phyloP scores from a whole-genome alignment of 1,140 invertebrate species.

The Globodera rostochiensis region DNA sequence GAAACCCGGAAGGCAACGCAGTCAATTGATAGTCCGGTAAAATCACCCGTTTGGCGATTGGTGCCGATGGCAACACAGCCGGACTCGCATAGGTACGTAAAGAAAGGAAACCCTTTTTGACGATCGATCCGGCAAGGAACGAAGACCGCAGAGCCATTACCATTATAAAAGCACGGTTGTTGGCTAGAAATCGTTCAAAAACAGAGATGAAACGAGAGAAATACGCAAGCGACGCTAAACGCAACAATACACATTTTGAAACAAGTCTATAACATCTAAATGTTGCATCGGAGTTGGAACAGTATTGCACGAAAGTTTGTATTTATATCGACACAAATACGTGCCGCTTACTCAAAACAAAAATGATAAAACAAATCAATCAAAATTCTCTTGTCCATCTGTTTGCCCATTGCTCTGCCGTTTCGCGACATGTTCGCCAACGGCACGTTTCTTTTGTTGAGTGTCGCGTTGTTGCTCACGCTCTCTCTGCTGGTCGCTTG shows the following conservation, averaged over 20 bases:
- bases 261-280: too few species aligned
- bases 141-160: background rate
- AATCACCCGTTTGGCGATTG: background rate
- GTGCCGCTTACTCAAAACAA: background rate
- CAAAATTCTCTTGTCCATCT: conserved; percentile 5
- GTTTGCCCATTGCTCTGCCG: background rate
- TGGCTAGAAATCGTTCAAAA: background rate
- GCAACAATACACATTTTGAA: too few species aligned
- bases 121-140: background rate
- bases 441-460: background rate
- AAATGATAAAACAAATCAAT: conserved; percentile 4
- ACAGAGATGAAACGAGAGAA: too few species aligned
- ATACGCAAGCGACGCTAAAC: too few species aligned
- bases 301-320: too few species aligned
- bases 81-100: background rate
- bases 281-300: too few species aligned
- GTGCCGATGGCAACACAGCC: background rate
- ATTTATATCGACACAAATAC: background rate
- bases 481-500: conserved; percentile 21
- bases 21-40: conserved; percentile 82
- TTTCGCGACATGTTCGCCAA: background rate
- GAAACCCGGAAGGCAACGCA: conserved; percentile 82
- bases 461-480: background rate
- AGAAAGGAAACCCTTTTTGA: background rate
- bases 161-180: background rate